Evolutionary conservation across 2,888 invertebrate species (phyloP), one percentile per base, ranked within the genome.

Genomic region (Entomobrya proxima): DNA sequence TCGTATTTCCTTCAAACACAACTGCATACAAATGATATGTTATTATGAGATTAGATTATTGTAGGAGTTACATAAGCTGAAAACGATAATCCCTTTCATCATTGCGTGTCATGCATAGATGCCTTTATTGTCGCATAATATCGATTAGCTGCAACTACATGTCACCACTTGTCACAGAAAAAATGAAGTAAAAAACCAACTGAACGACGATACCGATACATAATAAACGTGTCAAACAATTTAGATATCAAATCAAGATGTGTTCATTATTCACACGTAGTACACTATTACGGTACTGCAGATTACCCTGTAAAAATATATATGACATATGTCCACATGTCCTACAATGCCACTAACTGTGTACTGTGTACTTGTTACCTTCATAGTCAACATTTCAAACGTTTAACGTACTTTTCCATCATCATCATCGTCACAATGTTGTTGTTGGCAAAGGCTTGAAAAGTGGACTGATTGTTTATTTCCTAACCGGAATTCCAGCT

Each of bases 61-160:
- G 52, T 7, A 9, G 21, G 15, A 52, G n/a, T 2, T 9, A 18
- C 2, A 27, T 11, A 55, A 27, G 6, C 21, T 32, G 15, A 3
- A 55, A 2, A 27, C 30, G 47, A 67, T 67, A 67, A 40, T 21
- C 40, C 67, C n/a, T 67, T n/a, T n/a, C n/a, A n/a, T 44, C 24
- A 67, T 40, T 35, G 18, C 64, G 44, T 40, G 44, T 13, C 50
- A 50, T 2, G 35, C 58, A 61, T 61, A 61, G 18, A 37, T 77
- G 27, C 50, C 61, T 44, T 72, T 77, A 76, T 27, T 52, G 72
- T 50, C 50, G 61, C 50, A 50, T 55, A 47, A 27, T 88, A 89
- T 89, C 86, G 89, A 89, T 89, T 89, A 87, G 88, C 88, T 88
- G 89, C 89, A 89, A 89, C 86, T 88, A 88, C 84, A 85, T 89